Evolutionary conservation across 2,113 vertebrate genomes (phyloP).

Genomic region (Isurus oxyrinchus): DNA sequence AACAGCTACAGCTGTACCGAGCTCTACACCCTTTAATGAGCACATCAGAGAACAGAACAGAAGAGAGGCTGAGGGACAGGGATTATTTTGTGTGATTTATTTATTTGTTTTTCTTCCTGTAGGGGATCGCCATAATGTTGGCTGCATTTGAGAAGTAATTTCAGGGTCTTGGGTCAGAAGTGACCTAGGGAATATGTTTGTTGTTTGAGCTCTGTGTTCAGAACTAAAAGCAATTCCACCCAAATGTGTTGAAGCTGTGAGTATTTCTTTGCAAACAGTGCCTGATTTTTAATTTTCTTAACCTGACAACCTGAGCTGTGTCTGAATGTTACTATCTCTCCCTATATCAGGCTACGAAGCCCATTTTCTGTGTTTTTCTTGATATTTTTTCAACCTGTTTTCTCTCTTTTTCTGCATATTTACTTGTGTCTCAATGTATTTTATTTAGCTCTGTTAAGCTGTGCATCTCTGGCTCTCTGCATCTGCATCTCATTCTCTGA

Average conservation of each 20-base stretch:
- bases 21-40: slow-evolving; percentile 17
- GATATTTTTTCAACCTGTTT: not conserved
- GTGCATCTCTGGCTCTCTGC: not conserved
- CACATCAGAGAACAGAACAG: slow-evolving; percentile 19
- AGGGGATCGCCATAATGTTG: not conserved
- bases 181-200: slow-evolving; percentile 19
- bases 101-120: slow-evolving; percentile 29
- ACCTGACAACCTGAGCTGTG: not conserved
- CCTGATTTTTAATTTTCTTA: not conserved
- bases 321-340: not conserved
- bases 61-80: not conserved
- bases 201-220: slow-evolving; percentile 7
- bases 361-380: not conserved
- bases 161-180: slow-evolving; percentile 4
- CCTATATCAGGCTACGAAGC: not conserved
- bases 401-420: not conserved
- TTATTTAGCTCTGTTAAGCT: not conserved
- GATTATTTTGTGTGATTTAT: slow-evolving; percentile 21
- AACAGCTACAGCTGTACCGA: slow-evolving; percentile 25
- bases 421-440: not conserved
- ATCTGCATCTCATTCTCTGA: not conserved
- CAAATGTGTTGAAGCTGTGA: not conserved
- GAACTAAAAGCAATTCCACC: not conserved
- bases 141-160: not conserved
- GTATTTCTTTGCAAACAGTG: not conserved